A percentile compares a stretch with the other conserved stretches of the same genome.
These are phyloP conservation scores for Pseudochirops cupreus DNA, from an alignment of 2,797 vertebrate genomes.

Conservation along the genomic window DNA sequence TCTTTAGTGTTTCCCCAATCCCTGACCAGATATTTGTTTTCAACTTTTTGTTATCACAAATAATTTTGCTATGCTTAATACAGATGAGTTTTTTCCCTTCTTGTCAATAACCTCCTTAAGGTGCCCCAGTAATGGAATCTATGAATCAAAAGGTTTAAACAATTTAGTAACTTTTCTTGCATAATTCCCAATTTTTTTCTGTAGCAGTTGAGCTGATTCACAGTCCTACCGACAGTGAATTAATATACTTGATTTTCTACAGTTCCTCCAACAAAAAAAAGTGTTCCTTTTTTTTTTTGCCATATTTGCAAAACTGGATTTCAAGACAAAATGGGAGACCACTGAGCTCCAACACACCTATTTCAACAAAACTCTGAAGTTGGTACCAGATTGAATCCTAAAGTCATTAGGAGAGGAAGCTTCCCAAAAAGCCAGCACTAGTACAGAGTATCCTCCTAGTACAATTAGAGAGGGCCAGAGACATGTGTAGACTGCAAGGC, in stretches of 20 bases:
- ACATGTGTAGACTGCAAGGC: too few relatives aligned
- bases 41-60: background rate
- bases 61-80: background rate
- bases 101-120: background rate
- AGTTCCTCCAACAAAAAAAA: background rate
- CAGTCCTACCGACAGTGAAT: background rate
- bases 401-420: background rate
- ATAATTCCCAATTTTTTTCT: background rate
- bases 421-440: background rate
- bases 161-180: background rate
- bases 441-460: background rate
- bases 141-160: background rate
- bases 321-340: background rate
- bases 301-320: background rate
- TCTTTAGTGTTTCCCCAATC: background rate
- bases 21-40: background rate
- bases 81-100: background rate
- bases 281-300: background rate
- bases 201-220: background rate
- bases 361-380: background rate
- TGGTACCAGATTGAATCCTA: background rate
- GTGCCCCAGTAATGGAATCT: background rate
- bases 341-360: background rate
- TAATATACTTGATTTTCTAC: background rate
- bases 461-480: background rate